Percentiles rank a stretch among this genome's conserved stretches.
phyloP scores from a whole-genome alignment of 2,113 vertebrate genomes.

The Engystomops pustulosus region DNA sequence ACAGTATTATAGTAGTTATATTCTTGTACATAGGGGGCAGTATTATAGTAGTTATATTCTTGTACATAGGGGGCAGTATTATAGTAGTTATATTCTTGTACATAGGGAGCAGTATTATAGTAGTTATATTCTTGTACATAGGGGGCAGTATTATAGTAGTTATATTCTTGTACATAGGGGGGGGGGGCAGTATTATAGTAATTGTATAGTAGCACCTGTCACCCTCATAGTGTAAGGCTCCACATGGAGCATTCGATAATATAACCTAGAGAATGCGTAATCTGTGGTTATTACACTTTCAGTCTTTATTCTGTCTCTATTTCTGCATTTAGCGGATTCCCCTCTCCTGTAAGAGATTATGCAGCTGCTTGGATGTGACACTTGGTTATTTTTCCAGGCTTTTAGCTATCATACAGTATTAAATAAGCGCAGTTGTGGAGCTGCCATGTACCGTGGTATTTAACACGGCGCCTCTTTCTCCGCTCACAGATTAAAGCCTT shows the following conservation, averaged over 20 bases:
- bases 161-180: not conserved
- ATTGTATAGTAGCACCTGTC: no score
- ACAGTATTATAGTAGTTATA: no score
- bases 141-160: constrained; percentile 1
- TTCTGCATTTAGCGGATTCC: not conserved
- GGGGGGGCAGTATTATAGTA: not conserved
- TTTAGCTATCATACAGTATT: constrained; percentile 49
- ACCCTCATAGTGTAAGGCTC: no score
- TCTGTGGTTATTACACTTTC: not conserved
- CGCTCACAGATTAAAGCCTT: constrained; percentile 61
- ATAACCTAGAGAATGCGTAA: no score
- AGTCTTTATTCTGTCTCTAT: not conserved
- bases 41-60: not conserved
- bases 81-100: constrained; percentile 3
- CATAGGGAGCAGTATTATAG: constrained; percentile 11
- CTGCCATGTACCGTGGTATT: constrained; percentile 43
- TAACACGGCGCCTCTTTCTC: constrained; percentile 53
- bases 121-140: constrained; percentile 5
- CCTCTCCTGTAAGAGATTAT: not conserved
- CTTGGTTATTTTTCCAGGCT: constrained; percentile 14
- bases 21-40: not conserved
- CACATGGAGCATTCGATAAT: not conserved
- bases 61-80: not conserved
- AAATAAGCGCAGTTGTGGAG: constrained; percentile 48
- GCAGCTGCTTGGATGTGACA: not conserved